Base-by-base conservation (phyloP, 1,140 invertebrate species). In the Nasonia giraulti region DNA sequence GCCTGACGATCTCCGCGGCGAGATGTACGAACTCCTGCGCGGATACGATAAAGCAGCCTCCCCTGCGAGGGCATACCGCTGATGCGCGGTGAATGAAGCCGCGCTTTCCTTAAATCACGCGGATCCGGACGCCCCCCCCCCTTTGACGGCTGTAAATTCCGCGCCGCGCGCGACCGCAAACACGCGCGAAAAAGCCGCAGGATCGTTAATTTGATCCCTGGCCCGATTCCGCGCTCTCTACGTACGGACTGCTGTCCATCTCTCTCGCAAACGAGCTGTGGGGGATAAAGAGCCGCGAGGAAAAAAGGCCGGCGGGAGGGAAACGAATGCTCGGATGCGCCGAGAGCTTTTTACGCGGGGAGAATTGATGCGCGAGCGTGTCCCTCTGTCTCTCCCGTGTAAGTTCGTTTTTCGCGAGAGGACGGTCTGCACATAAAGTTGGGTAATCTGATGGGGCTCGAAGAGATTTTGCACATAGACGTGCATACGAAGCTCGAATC, bases 191-290 rank as follows among this genome's bases (percentile, higher is more conserved):
- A 68, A 68, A 69, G 33, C 74, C 76, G 66, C 77, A 75, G 66
- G 68, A 79, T 84, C 83, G 77, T 84, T 80, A 84, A 84, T 84
- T 84, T 84, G 77, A 84, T 84, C 37, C 47, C 77, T 66, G 50
- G 66, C 17, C 77, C 77, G 83, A 84, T 84, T 84, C 77, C 27
- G 20, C 8, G 3, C 44, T 44, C 55, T 62, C n/a, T 62, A 62
- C 20, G 20, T 62, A 17, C n/a, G 23, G 23, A 62, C 20, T 6
- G 6, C 33, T 7, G 55, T 14, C 73, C 17, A 20, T 20, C 74
- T 44, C 14, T 44, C 37, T 75, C 73, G 40, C 40, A 73, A 31
- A 31, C 69, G 69, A 37, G 69, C 27, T 31, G 17, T 31, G 27
- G 69, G 27, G 14, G 23, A 33, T 73, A 73, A 69, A 10, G 79